Base-by-base conservation (phyloP, 2,113 vertebrate species). In the Engystomops pustulosus region DNA sequence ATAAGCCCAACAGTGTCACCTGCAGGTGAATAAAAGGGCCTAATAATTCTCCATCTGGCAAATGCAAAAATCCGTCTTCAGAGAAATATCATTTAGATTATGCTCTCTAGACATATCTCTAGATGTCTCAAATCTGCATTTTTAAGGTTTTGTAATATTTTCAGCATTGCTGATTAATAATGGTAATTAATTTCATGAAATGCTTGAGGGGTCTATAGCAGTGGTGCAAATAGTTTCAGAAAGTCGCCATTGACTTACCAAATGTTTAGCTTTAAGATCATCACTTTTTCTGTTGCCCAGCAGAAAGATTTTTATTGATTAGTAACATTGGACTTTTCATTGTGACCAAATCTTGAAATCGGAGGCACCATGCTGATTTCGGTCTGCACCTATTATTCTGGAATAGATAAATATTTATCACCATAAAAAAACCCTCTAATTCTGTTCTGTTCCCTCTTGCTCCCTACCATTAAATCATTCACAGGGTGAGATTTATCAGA, bases 1-100 rank as follows among this genome's bases (percentile, higher is more conserved):
- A 80, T 89, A 87, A 90, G 89, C 86, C 74, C 90, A 91, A 91
- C 87, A 90, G 89, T 90, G 90, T 90, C 91, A 90, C 90, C 90
- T 92, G 86, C 90, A 90, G 91, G 90, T 89, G 87, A 90, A 84
- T 85, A 18, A 74, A 53, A 78, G 72, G 79, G 67, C 15, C 81
- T 85, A 83, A 53, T 81, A 83, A 68, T 85, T 81, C 84, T 86
- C 86, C 5, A 38, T 17, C 12, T 23, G 15, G 4, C 23, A 84
- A 45, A 47, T 85, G 60, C 9, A 44, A 79, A 20, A 79, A 62
- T 45, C n/a, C 2, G 14, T 62, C 53, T 79, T 12, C 41, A 62
- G 55, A 23, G 55, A 79, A 79, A 79, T 30, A 41, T 79, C 55
- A 79, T 62, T 79, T 79, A 79, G 20, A 44, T 79, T 17, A 65